A percentile compares a stretch with the other conserved stretches of the same genome.
These are phyloP conservation scores for Platysteira castanea DNA, from an alignment of 2,113 vertebrate genomes.

Conservation along the genomic window DNA sequence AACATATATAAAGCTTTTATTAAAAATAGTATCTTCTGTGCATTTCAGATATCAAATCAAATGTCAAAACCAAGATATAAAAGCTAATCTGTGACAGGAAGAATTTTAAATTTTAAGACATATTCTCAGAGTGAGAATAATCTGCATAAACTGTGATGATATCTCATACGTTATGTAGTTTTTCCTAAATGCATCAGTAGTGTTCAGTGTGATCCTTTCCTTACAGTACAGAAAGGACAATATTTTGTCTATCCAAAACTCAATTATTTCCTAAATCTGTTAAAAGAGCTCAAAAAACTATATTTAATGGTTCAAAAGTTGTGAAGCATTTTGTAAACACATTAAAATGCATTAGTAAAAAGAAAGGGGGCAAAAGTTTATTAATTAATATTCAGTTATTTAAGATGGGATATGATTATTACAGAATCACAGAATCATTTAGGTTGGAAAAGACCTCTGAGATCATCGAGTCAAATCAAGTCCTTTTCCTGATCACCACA, in stretches of 20 bases:
- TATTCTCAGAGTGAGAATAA: neutral
- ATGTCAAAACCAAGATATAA: neutral
- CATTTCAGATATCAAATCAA: neutral
- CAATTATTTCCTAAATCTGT: neutral
- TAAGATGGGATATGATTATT: neutral
- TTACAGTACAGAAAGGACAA: neutral
- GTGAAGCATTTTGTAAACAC: neutral
- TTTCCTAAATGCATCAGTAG: neutral
- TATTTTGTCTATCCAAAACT: neutral
- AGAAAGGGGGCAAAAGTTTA: neutral
- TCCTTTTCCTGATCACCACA: neutral
- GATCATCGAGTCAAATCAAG: neutral
- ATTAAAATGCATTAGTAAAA: neutral
- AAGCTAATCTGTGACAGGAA: neutral
- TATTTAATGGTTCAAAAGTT: neutral
- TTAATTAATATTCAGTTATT: neutral
- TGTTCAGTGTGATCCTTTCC: neutral
- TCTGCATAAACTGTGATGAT: constrained; percentile 5
- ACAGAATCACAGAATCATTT: neutral
- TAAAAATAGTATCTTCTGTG: neutral
- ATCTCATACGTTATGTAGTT: neutral
- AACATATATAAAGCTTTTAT: neutral
- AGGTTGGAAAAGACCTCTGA: neutral
- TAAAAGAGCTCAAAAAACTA: neutral
- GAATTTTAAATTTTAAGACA: neutral